These are phyloP conservation scores for Ctenopoma kingsleyae DNA, from an alignment of 2,797 vertebrate genomes.

Conservation along the genomic window DNA sequence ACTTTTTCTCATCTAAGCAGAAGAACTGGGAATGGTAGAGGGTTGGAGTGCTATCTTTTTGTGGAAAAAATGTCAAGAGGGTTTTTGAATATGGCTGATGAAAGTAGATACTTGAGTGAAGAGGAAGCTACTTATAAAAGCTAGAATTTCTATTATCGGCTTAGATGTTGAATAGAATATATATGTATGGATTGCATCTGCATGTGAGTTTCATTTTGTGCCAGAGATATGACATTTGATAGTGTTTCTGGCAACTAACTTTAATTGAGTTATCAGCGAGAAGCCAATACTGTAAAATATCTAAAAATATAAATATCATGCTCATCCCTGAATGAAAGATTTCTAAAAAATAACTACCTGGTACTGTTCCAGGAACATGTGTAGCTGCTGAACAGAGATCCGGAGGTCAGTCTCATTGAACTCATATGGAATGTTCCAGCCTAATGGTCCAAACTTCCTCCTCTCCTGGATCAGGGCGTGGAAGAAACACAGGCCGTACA, in stretches of 20 bases:
- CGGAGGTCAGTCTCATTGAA: constrained; percentile 92
- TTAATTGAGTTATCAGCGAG: not conserved
- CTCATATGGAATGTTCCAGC: constrained; percentile 94
- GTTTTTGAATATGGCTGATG: constrained; percentile 68
- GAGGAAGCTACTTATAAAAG: constrained; percentile 57
- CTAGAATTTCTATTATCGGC: constrained; percentile 37
- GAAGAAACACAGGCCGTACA: constrained; percentile 93
- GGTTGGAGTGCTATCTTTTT: constrained; percentile 58
- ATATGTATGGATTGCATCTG: constrained; percentile 10
- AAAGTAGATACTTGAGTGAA: constrained; percentile 62
- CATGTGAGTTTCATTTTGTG: constrained; percentile 9
- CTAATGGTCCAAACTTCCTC: constrained; percentile 90
- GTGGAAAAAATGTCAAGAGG: constrained; percentile 83
- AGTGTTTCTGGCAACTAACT: not conserved
- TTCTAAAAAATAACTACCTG: constrained; percentile 74
- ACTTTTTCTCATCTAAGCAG: constrained; percentile 52
- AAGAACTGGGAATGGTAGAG: constrained; percentile 31
- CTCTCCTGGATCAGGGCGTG: constrained; percentile 91
- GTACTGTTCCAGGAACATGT: constrained; percentile 92
- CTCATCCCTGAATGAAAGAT: not conserved
- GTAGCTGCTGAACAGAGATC: constrained; percentile 92
- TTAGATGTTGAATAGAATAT: constrained; percentile 26
- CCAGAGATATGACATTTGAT: not conserved
- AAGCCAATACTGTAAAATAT: not conserved
- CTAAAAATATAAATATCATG: not conserved